Conservation (phyloP, 2,797 vertebrate species). For the Ammospiza maritima region DNA sequence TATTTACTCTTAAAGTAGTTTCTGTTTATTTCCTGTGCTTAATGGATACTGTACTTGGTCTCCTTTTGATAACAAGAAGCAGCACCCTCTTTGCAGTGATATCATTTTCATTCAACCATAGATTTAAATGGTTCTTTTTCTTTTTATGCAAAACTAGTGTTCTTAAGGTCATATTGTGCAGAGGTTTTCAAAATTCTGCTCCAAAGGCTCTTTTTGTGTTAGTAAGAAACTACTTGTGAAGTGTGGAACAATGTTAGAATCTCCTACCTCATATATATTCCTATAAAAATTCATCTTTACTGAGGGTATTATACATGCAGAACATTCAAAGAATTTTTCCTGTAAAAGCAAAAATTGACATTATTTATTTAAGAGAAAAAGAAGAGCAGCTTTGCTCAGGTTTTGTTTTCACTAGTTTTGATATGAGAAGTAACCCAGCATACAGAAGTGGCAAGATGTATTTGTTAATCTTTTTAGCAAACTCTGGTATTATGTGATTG, state of each 20-base stretch:
- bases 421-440: background rate
- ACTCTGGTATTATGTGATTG: background rate
- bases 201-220: background rate
- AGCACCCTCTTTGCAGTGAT: background rate
- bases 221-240: background rate
- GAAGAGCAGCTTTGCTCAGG: accelerated
- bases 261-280: accelerated
- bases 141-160: background rate
- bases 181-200: background rate
- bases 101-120: background rate
- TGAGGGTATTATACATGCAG: background rate
- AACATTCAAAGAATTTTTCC: background rate
- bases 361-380: background rate
- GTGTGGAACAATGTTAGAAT: background rate
- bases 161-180: background rate
- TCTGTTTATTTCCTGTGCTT: constrained; percentile 11
- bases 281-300: background rate
- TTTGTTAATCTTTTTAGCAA: background rate
- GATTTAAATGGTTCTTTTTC: background rate
- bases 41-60: background rate
- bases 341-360: background rate
- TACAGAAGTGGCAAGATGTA: accelerated
- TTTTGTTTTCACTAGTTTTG: background rate
- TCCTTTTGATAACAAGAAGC: background rate
- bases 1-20: constrained; percentile 14